A percentile compares a stretch with the other conserved stretches of the same genome.
Conservation (phyloP, 2,888 invertebrate genomes). For the Aleiodes testaceus region DNA sequence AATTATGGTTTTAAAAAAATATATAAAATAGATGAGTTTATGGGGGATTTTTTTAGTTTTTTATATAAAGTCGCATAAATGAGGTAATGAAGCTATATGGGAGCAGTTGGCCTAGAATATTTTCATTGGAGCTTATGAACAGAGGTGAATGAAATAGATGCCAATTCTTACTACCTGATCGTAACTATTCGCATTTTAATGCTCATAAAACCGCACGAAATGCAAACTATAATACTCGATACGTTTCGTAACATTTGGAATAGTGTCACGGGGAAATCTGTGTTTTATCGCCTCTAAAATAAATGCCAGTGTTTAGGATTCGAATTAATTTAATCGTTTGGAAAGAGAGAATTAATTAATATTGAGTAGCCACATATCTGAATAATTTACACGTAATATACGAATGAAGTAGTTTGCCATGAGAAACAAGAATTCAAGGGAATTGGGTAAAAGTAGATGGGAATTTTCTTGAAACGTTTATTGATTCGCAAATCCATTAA, state of each 20-base stretch:
- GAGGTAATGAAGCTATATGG: constrained; percentile 13
- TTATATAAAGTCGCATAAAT: constrained; percentile 11
- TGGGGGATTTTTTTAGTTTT: not conserved
- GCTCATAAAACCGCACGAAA: constrained; percentile 35
- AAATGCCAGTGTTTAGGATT: no score
- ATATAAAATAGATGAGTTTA: not conserved
- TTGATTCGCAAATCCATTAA: constrained; percentile 43
- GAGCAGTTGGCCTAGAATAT: not conserved
- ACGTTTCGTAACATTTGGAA: not conserved
- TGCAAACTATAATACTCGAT: constrained; percentile 31
- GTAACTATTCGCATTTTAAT: constrained; percentile 38
- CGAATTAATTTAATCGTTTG: no score
- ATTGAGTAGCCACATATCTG: not conserved
- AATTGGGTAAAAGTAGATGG: not conserved
- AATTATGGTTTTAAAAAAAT: not conserved
- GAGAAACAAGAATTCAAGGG: not conserved
- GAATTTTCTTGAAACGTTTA: constrained; percentile 22
- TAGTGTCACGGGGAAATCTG: not conserved
- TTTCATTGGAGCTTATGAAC: constrained; percentile 11
- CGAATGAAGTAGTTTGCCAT: not conserved
- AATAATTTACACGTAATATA: not conserved
- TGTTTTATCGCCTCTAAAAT: not conserved
- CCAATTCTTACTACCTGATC: not conserved
- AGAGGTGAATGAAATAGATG: not conserved
- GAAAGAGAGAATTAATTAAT: not conserved